These are phyloP conservation scores for Theocolax elegans DNA, from an alignment of 1,140 invertebrate genomes.

Conservation along the genomic window DNA sequence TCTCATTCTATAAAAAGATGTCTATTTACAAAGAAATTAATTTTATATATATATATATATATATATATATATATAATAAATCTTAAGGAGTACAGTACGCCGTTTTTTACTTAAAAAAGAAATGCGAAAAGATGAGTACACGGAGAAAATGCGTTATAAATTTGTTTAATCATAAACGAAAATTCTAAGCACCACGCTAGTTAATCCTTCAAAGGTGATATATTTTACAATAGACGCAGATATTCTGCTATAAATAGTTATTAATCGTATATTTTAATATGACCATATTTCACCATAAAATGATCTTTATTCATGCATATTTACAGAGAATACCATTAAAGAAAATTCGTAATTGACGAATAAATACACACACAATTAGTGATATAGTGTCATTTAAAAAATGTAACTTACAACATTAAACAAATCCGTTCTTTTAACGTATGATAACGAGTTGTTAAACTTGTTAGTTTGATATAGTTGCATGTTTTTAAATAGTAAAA, in stretches of 20 bases:
- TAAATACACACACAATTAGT: too few species aligned
- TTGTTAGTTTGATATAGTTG: too few species aligned
- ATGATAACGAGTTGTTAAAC: too few species aligned
- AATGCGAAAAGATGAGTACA: neutral
- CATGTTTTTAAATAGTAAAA: too few species aligned
- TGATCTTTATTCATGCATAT: neutral
- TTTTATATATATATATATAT: too few species aligned
- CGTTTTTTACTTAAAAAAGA: neutral
- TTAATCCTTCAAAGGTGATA: neutral
- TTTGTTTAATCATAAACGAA: constrained; percentile 1
- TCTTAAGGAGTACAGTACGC: neutral
- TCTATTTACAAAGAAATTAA: constrained; percentile 39
- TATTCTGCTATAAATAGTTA: neutral
- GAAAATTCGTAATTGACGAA: too few species aligned
- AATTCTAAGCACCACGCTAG: neutral
- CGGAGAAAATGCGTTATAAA: constrained; percentile 8
- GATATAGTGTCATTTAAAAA: too few species aligned
- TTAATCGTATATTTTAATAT: constrained; percentile 5
- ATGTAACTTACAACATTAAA: too few species aligned
- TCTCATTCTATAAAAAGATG: constrained; percentile 25
- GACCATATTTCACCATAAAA: neutral
- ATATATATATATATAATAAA: too few species aligned
- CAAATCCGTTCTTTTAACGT: too few species aligned
- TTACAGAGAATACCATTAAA: too few species aligned
- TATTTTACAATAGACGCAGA: neutral